Base-by-base conservation (phyloP, 1,140 invertebrate genomes). In the Drosophila seguyi region DNA sequence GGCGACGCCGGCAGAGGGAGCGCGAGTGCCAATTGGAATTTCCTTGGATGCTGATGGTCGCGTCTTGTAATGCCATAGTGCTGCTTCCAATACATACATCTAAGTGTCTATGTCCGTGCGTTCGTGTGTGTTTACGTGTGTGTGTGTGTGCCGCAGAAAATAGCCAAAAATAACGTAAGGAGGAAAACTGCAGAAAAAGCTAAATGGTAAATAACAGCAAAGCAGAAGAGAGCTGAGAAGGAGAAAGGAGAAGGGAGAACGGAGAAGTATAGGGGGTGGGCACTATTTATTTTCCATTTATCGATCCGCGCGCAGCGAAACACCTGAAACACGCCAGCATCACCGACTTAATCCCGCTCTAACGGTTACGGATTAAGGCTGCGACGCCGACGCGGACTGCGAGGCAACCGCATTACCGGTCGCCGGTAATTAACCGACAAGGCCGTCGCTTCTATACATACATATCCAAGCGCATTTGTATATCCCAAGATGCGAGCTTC, bases 341-440 rank as follows among this genome's bases (percentile, higher is more conserved):
- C 62, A 67, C 52, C 47, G 48, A 38, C 47, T 45, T 77, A 77
- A 77, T 77, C 74, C 74, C 62, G 56, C 36, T 58, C 38, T 42
- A 47, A 63, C 73, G 74, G 52, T 38, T n/a, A 38, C 52, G 73
- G 74, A 77, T 77, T 77, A 77, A 59, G 74, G 74, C 50, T 56
- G 63, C 61, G 47, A 59, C 65, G 75, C 50, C 73, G 48, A 75
- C 69, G 58, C 50, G 52, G 42, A 58, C 50, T 47, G 69, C 66
- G 69, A 38, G 14, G 67, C 73, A 42, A 44, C 47, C 47, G 71
- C 56, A 61, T 73, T 74, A 75, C 59, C 73, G 60, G 72, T 56
- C 41, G 44, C 65, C 75, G 75, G 75, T 78, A 78, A 78, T 66
- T 76, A 66, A 62, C 47, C 68, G 47, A 59, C 71, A 74, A 74